Base-by-base conservation (phyloP, 2,113 vertebrate species). In the Stercorarius parasiticus region DNA sequence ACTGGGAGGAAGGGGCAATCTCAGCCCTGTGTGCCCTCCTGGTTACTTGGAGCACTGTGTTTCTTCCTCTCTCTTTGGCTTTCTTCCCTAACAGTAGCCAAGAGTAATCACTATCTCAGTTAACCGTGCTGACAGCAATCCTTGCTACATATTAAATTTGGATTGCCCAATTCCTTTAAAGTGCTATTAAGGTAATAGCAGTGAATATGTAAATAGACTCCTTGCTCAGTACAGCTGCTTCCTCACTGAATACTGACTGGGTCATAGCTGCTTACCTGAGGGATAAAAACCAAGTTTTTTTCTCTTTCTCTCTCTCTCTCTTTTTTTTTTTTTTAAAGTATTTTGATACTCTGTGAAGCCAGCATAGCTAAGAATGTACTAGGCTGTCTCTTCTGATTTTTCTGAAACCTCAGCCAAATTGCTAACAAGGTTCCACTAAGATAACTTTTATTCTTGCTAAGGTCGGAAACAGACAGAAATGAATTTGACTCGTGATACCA, bases 91-190 rank as follows among this genome's bases (percentile, higher is more conserved):
- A 40, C 50, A 34, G 67, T 36, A 95, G 61, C 40, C 45, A 82
- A 73, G 83, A 77, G 32, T 71, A 59, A 93, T 29, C 1, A 3
- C 45, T 67, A 62, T 83, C 83, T 72, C 66, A 14, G 73, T 43
- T 91, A 89, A 79, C 82, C 10, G 10, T 43, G 86, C 71, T 90
- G 79, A 91, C 65, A 90, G 73, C 52, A 64, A 10, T 77, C 73
- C 56, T 67, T 2, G 1, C 43, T n/a, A 34, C 6, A 6, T 77
- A 50, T 76, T 93, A 65, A 25, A 77, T 88, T 64, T 64, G 47
- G 61, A 62, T 83, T 71, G 59, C 36, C n/a, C 49, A 73, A 86
- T 96, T 94, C 65, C 71, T 80, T 69, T 81, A 78, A 86, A 86
- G 69, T 53, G 34, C 53, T 79, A 43, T 53, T 71, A 58, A 70